Evolutionary conservation across 2,797 vertebrate genomes (phyloP), one percentile per base, ranked within the genome.

Genomic region (Xenentodon cancila): DNA sequence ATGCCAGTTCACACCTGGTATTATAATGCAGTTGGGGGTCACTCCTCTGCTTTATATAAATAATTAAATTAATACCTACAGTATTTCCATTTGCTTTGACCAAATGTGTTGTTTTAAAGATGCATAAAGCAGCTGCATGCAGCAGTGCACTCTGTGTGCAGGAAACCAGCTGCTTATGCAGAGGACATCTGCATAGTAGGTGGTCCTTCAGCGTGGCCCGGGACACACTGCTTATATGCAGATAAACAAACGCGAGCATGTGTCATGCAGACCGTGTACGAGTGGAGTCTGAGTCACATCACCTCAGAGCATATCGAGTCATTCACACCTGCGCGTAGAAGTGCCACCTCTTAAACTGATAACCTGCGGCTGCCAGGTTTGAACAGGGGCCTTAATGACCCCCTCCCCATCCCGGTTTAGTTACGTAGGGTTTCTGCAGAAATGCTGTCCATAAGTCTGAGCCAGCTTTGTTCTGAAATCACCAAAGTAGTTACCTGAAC

Each of bases 401-500:
- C 25, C 25, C 25, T 5, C 25, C 25, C 25, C 32, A n/a, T 6
- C 32, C 32, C 32, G 9, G 32, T 32, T 32, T 32, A 2, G 32
- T 9, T 7, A 32, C 9, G 7, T 13, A 11, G 9, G 30, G 6
- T 9, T 59, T 64, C 60, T 55, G 17, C 34, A 11, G 34, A 37
- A 37, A 37, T 37, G 9, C 61, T 16, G 37, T 8, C 1, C 12
- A 7, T 16, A 52, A 32, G 5, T 27, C 22, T n/a, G n/a, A n/a
- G 47, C 61, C 22, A 25, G n/a, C n/a, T n/a, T n/a, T n/a, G n/a
- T 17, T 21, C 34, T 52, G 63, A 59, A 37, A 32, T 46, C 25
- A 25, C 13, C n/a, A 30, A 18, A 19, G 22, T 53, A 18, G 32
- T 71, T 63, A 61, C 60, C 22, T 73, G 18, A 43, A 20, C 52